Evolutionary conservation across 1,140 invertebrate genomes (phyloP), one percentile per base, ranked within the genome.

Genomic region (Bombus pyrosoma): DNA sequence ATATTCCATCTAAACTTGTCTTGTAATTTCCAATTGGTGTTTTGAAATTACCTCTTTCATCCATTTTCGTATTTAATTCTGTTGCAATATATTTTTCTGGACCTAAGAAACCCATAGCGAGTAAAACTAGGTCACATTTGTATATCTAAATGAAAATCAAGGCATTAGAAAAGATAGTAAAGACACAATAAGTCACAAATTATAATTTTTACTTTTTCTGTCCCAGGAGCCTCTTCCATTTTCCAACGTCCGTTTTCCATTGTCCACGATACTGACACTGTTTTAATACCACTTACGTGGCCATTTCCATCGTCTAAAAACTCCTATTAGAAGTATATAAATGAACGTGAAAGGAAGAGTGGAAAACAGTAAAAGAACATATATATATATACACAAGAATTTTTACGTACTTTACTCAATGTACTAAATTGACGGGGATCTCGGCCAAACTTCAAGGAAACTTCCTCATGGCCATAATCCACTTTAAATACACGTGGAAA

Each of bases 401-500:
- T 69, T 37, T 69, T 41, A 69, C 91, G 89, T 95, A 97, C 97
- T 95, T 98, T 99, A 91, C 98, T 99, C 79, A 99, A 96, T 76
- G 98, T 99, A 85, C 97, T 98, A 95, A 98, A 99, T 90, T 98
- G 97, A 57, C 99, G 96, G 10, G 99, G 99, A 96, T 99, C 99
- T 64, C 97, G 96, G 13, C 99, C 99, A 95, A 97, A 98, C 93
- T 98, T 98, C 0, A 99, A 78, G 8, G 92, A 87, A 13, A 99
- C 98, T 95, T 99, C 99, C 93, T 99, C 99, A 92, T 99, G 99
- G 0, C 99, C 99, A 93, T 99, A 99, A 94, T 99, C 99, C 5
- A 99, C 97, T 90, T 99, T 97, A 96, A 99, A 99, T 13, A 99
- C 97, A 93, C 98, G 96, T 0, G 99, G 99, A 97, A 98, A 99